phyloP scores from a whole-genome alignment of 2,888 invertebrate species.

The Tipula helvola region DNA sequence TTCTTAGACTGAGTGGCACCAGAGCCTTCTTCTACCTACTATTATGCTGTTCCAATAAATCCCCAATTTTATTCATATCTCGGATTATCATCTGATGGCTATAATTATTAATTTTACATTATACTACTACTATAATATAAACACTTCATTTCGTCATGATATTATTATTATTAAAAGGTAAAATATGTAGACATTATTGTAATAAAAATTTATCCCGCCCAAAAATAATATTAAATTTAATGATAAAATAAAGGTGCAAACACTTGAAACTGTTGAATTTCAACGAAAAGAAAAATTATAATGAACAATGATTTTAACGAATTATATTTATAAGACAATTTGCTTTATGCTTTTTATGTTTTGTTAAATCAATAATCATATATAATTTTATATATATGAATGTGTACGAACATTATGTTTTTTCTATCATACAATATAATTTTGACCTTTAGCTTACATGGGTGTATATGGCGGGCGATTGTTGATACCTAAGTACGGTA shows the following conservation, averaged over 20 bases:
- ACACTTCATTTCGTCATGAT: no score
- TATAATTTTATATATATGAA: no score
- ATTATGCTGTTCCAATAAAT: conserved; percentile 57
- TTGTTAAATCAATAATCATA: no score
- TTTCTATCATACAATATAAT: no score
- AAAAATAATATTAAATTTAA: background rate
- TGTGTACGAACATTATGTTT: no score
- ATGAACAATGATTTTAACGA: background rate
- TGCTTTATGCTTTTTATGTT: background rate
- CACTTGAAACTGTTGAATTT: background rate
- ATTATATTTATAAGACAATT: background rate
- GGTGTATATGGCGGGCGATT: no score
- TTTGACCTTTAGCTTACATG: no score
- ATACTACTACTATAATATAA: no score
- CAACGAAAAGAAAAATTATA: background rate
- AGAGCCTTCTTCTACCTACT: conserved; percentile 60
- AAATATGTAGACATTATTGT: background rate
- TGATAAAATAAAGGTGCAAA: background rate
- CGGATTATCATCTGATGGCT: conserved; percentile 41
- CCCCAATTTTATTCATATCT: conserved; percentile 61
- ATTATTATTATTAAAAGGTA: background rate
- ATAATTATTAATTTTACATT: conserved; percentile 30
- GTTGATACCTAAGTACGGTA: no score
- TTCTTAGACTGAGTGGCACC: conserved; percentile 82
- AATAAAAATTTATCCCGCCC: background rate